Conservation (phyloP, 2,113 vertebrate genomes). For the Neomonachus schauinslandi region DNA sequence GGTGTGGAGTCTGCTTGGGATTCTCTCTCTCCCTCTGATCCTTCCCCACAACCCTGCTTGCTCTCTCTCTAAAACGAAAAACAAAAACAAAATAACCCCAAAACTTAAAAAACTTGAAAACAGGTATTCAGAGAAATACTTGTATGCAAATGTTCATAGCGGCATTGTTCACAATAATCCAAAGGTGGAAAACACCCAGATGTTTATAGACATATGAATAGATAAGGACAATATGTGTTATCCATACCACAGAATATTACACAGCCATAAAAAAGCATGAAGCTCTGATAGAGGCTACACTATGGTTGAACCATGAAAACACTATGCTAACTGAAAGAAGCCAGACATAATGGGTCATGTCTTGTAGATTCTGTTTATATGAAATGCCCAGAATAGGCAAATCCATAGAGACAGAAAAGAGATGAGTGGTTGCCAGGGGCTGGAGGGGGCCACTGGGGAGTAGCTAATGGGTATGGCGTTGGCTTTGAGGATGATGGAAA, state of each 20-base stretch:
- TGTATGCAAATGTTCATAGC: not conserved
- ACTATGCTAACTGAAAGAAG: not conserved
- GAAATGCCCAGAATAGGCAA: not conserved
- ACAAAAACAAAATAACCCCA: not conserved
- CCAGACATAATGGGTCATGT: not conserved
- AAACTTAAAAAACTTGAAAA: not conserved
- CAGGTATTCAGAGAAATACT: not conserved
- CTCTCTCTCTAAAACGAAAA: not conserved
- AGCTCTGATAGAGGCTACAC: not conserved
- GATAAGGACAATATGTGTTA: not conserved
- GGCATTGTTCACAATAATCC: not conserved
- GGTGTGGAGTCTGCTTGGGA: not conserved
- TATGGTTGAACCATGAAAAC: not conserved
- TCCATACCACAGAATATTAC: not conserved
- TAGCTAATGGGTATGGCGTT: not conserved
- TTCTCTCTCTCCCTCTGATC: not conserved
- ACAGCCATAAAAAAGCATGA: not conserved
- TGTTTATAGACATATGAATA: not conserved
- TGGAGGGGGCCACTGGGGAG: too few relatives aligned
- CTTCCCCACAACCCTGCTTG: not conserved
- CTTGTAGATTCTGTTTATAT: not conserved
- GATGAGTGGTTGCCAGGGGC: too few relatives aligned
- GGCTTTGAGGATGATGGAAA: not conserved
- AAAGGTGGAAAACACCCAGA: not conserved
- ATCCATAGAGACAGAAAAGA: not conserved